Conservation (phyloP, 1,140 invertebrate genomes). For the Eriocheir sinensis region DNA sequence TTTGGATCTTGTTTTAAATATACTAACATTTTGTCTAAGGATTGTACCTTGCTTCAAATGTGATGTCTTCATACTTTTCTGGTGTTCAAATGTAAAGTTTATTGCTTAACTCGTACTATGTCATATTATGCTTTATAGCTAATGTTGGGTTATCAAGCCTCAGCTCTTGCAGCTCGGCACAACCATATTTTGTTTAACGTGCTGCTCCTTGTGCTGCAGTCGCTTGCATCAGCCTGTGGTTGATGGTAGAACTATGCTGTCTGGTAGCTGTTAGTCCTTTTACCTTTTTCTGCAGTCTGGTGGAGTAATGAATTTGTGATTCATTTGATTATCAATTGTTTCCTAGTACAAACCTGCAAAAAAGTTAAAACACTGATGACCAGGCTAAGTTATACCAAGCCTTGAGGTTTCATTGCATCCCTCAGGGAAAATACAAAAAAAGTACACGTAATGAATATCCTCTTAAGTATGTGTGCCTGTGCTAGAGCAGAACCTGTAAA, state of each 20-base stretch:
- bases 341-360: background rate
- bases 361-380: background rate
- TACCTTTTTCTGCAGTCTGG: background rate
- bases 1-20: background rate
- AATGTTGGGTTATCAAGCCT: background rate
- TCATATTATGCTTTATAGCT: too few species aligned
- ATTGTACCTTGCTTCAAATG: background rate
- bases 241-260: background rate
- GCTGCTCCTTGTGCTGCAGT: background rate
- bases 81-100: background rate
- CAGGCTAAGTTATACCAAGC: conserved; percentile 1
- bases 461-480: background rate
- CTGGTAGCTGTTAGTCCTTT: background rate
- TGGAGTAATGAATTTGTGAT: background rate
- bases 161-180: background rate
- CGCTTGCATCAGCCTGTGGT: background rate
- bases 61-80: background rate
- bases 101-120: background rate
- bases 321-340: background rate
- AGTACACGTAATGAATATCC: background rate
- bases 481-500: background rate
- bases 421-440: background rate
- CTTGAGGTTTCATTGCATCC: background rate
- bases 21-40: background rate
- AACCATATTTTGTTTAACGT: background rate